Evolutionary conservation across 2,113 vertebrate genomes (phyloP).

Genomic region (Ploceus nigricollis): DNA sequence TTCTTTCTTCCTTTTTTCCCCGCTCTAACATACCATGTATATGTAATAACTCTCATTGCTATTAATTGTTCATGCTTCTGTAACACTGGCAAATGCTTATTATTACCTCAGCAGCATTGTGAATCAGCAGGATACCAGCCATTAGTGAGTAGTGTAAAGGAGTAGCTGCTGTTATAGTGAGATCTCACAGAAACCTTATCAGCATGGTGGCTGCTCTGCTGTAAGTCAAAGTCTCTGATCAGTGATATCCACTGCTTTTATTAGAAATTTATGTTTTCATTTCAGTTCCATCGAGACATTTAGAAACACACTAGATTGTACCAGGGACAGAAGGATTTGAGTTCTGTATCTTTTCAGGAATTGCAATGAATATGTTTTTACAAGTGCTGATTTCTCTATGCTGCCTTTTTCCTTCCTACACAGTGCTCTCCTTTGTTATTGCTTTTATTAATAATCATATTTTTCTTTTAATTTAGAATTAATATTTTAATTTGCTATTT

Average conservation of each 20-base stretch:
- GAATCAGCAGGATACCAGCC: background rate
- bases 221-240: background rate
- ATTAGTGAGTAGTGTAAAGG: background rate
- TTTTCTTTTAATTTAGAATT: background rate
- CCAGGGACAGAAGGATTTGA: background rate
- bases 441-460: background rate
- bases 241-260: background rate
- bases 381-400: background rate
- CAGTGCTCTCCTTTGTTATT: background rate
- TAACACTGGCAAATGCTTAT: background rate
- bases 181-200: background rate
- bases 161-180: background rate
- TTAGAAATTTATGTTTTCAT: background rate
- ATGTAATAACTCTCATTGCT: background rate
- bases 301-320: background rate
- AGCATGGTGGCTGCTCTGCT: background rate
- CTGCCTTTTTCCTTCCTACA: background rate
- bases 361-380: background rate
- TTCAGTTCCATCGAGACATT: background rate
- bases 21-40: background rate
- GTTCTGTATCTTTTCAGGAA: background rate
- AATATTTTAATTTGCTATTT: background rate
- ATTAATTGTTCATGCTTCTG: background rate
- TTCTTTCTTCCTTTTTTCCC: fast-evolving
- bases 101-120: background rate